Percentiles rank a stretch among this genome's conserved stretches.
phyloP scores from a whole-genome alignment of 2,113 vertebrate species.

The Chrysemys picta region DNA sequence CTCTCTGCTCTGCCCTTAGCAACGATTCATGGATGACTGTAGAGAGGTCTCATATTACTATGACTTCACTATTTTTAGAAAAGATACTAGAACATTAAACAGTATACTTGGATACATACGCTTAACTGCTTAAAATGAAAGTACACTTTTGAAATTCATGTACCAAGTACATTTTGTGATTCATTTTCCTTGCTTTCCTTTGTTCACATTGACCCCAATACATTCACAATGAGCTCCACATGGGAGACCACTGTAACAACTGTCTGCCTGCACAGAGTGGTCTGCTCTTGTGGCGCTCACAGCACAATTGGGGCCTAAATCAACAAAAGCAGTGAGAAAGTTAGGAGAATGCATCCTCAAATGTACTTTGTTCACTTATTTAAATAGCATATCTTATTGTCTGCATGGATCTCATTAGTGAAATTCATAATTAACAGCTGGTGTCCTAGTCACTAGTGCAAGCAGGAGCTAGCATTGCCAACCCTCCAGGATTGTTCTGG shows the following conservation, averaged over 20 bases:
- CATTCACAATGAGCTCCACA: too few species aligned
- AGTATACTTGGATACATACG: not conserved
- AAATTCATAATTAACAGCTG: not conserved
- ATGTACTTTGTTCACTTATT: accelerated
- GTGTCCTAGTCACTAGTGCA: not conserved
- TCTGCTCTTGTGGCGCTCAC: too few species aligned
- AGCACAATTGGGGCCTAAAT: accelerated
- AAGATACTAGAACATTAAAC: not conserved
- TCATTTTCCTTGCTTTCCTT: not conserved
- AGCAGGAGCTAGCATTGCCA: too few species aligned
- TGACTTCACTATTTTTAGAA: not conserved
- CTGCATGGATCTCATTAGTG: not conserved
- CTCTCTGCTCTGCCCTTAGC: not conserved
- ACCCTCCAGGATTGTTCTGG: too few species aligned
- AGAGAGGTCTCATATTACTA: not conserved
- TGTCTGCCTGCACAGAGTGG: too few species aligned
- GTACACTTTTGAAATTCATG: accelerated
- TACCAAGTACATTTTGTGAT: not conserved
- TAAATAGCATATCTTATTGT: not conserved
- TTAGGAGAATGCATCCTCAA: accelerated
- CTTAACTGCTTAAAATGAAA: not conserved
- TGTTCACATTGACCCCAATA: too few species aligned
- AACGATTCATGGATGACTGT: not conserved
- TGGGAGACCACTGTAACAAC: too few species aligned
- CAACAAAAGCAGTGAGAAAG: accelerated